These are phyloP conservation scores for Psilanteris sp. DNA, from an alignment of 1,140 invertebrate genomes.

Conservation along the genomic window DNA sequence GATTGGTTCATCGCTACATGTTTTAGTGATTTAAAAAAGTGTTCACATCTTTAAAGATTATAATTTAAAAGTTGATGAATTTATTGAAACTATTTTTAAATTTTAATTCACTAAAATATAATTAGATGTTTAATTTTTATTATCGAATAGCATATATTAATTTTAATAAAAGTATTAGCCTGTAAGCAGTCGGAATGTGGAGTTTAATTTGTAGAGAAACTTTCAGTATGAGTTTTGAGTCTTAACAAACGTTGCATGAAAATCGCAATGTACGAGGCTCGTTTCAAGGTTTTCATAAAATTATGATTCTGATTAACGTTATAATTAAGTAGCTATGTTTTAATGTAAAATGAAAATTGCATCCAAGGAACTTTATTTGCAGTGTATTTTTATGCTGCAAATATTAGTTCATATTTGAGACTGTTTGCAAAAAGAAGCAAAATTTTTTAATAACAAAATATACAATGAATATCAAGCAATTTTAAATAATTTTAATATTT, in stretches of 20 bases:
- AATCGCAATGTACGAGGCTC: conserved; percentile 12
- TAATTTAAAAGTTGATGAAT: too few relatives aligned
- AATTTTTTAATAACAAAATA: too few relatives aligned
- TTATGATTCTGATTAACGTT: conserved; percentile 5
- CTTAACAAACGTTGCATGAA: conserved; percentile 6
- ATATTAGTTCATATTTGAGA: neutral
- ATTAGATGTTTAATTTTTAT: neutral
- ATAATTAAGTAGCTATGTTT: conserved; percentile 2
- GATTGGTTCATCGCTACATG: too few relatives aligned
- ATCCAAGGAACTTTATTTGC: too few relatives aligned
- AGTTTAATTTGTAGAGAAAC: conserved; percentile 13
- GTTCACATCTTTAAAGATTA: too few relatives aligned
- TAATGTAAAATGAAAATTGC: conserved; percentile 4
- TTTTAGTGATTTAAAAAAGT: too few relatives aligned
- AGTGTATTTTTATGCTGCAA: too few relatives aligned
- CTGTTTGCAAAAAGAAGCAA: too few relatives aligned
- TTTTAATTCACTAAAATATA: too few relatives aligned
- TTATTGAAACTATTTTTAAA: conserved; percentile 1
- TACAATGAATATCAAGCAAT: too few relatives aligned
- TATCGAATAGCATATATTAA: conserved; percentile 1
- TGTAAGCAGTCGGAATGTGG: conserved; percentile 13
- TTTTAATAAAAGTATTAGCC: conserved; percentile 2
- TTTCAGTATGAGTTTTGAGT: conserved; percentile 7
- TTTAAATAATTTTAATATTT: too few relatives aligned
- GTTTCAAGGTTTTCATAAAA: conserved; percentile 11